Base-by-base conservation (phyloP, 1,140 invertebrate genomes). In the Gryon sp. region DNA sequence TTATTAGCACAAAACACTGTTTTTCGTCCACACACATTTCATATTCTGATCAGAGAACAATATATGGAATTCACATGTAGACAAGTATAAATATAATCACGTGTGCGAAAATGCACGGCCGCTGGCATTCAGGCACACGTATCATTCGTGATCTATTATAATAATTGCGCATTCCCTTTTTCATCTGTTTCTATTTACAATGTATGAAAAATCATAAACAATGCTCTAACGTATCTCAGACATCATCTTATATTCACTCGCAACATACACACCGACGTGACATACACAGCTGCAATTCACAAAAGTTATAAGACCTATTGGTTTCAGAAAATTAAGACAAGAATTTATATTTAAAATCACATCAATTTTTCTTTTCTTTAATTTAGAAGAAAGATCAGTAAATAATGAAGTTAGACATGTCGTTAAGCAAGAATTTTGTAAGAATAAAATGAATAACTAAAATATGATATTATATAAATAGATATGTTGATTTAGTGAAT, bases 201-300 rank as follows among this genome's bases (percentile, higher is more conserved):
- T 60, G 66, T 82, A 76, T 76, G 82, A 87, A 82, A 82, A 87
- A 72, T 86, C 82, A 84, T 85, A 86, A 85, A 84, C 80, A 87
- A 84, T 79, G 36, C 50, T n/a, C n/a, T 80, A 79, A 79, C 76
- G 46, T 60, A 15, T 69, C 74, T 38, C 62, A 82, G 65, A 55
- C 62, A 45, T 78, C 68, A 32, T 53, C 72, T 63, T n/a, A 22
- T 40, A 19, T 16, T 18, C 32, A 15, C 68, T 8, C 65, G 32
- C 28, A 28, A 18, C 43, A 45, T 20, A 30, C 38, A 32, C 50
- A 57, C 28, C 8, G 30, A 26, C 15, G 5, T 20, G 8, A 45
- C 18, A 26, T 19, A 59, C 16, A 53, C 32, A 34, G 12, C 26
- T 48, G 43, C 15, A 50, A 63, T 34, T 40, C 24, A 22, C 24